Conservation (phyloP, 2,113 vertebrate genomes). For the Lathamus discolor region DNA sequence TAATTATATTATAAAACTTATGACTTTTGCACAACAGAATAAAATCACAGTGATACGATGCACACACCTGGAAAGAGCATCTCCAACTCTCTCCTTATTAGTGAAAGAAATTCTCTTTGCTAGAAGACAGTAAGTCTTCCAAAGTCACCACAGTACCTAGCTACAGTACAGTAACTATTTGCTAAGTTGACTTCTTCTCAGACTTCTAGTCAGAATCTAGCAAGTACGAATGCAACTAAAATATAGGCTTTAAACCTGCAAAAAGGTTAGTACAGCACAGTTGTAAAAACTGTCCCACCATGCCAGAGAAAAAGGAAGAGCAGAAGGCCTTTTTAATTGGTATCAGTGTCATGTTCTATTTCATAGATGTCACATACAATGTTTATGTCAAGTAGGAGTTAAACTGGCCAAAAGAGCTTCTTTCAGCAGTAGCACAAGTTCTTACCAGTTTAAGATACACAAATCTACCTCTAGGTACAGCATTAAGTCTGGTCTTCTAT, state of each 20-base stretch:
- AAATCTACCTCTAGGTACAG: rapidly evolving
- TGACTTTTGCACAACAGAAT: background rate
- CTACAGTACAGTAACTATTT: background rate
- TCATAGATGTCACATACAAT: background rate
- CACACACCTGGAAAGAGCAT: background rate
- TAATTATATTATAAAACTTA: background rate
- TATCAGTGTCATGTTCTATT: background rate
- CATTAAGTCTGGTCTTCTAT: background rate
- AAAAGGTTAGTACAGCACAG: background rate
- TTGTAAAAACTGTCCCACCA: background rate
- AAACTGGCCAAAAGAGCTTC: background rate
- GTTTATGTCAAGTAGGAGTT: background rate
- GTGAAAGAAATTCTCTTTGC: background rate
- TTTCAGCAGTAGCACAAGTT: background rate
- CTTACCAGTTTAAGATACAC: background rate
- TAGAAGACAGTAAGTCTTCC: background rate
- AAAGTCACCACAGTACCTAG: background rate
- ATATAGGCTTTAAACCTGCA: background rate
- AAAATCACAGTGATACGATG: background rate
- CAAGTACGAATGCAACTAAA: background rate
- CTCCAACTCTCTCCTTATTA: background rate
- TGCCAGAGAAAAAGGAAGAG: background rate
- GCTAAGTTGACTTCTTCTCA: background rate
- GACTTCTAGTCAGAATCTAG: background rate
- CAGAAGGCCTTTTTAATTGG: background rate